Evolutionary conservation across 2,888 invertebrate genomes (phyloP), one percentile per base, ranked within the genome.

Genomic region (Automeris io): DNA sequence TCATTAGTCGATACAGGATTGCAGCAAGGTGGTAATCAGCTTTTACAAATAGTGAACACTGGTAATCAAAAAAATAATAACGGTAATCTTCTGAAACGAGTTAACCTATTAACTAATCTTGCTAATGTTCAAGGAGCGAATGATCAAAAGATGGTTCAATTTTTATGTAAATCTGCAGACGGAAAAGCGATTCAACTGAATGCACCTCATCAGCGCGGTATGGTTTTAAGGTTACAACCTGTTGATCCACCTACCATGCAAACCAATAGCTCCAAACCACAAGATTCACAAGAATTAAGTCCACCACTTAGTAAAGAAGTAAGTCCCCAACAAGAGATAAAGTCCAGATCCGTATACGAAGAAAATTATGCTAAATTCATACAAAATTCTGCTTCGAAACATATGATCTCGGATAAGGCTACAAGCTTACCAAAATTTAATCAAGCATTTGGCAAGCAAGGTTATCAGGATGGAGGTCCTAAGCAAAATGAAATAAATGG

Each of bases 361-460:
- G 89, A 89, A 62, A 89, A 87, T 49, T 88, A 86, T 50, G 86
- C 88, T 0, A 88, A 88, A 57, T 87, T 88, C 54, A 82, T 88
- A 46, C 88, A 89, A 54, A 78, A 70, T 39, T 70, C 79, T 0
- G 69, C 75, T 19, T 66, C 58, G 23, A 81, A 81, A 57, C 56
- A 69, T 13, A 37, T 62, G 6, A 46, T 55, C 34, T 52, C 68
- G 25, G 89, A 89, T 56, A 83, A 86, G 53, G 65, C 78, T 5
- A 87, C 87, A 6, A 85, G 88, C 37, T 74, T 93, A 42, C 93
- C 93, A 2, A 93, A 93, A 70, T 93, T 93, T 63, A 92, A 93
- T 61, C 93, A 93, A 72, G 93, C 92, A 0, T 93, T 93, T 66
- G 92, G 93, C 1, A 93, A 93, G 70, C 90, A 91, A 32, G 90